Conservation (phyloP, 1,140 invertebrate species). For the Drosophila prosaltans region DNA sequence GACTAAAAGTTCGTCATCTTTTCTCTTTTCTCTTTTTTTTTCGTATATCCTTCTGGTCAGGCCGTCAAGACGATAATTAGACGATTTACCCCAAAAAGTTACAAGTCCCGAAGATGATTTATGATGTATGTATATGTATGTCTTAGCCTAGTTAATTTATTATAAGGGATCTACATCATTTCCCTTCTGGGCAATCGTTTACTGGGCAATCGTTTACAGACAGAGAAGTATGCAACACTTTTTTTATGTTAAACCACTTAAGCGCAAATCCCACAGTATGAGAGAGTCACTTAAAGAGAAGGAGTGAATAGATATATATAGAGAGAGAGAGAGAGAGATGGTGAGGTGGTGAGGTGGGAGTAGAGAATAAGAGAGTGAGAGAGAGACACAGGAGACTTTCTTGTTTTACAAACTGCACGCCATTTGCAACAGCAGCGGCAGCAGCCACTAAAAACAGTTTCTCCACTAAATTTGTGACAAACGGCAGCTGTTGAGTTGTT, state of each 20-base stretch:
- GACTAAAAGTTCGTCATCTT: slow-evolving; percentile 43
- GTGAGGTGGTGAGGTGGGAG: neutral
- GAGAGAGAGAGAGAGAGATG: neutral
- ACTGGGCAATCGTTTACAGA: slow-evolving; percentile 39
- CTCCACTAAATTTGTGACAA: slow-evolving; percentile 68
- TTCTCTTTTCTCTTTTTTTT: neutral
- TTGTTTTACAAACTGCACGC: slow-evolving; percentile 54
- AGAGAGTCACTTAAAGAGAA: slow-evolving; percentile 1
- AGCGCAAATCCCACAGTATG: slow-evolving; percentile 42
- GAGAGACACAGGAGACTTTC: slow-evolving; percentile 3
- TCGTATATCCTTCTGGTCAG: slow-evolving; percentile 4
- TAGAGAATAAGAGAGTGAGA: neutral
- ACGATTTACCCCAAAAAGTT: slow-evolving; percentile 41
- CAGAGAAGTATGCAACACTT: slow-evolving; percentile 64
- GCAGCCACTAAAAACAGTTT: slow-evolving; percentile 32
- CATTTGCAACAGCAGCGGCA: slow-evolving; percentile 44
- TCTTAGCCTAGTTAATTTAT: slow-evolving; percentile 57
- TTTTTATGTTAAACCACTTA: slow-evolving; percentile 47
- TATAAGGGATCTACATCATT: slow-evolving; percentile 29
- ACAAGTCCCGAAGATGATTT: slow-evolving; percentile 67
- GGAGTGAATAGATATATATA: slow-evolving; percentile 10
- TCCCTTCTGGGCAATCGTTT: slow-evolving; percentile 38
- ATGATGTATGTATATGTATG: slow-evolving; percentile 46
- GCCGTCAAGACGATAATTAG: slow-evolving; percentile 63
- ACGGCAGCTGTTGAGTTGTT: slow-evolving; percentile 60